phyloP scores from a whole-genome alignment of 1,140 invertebrate genomes.

The Sesamia nonagrioides region DNA sequence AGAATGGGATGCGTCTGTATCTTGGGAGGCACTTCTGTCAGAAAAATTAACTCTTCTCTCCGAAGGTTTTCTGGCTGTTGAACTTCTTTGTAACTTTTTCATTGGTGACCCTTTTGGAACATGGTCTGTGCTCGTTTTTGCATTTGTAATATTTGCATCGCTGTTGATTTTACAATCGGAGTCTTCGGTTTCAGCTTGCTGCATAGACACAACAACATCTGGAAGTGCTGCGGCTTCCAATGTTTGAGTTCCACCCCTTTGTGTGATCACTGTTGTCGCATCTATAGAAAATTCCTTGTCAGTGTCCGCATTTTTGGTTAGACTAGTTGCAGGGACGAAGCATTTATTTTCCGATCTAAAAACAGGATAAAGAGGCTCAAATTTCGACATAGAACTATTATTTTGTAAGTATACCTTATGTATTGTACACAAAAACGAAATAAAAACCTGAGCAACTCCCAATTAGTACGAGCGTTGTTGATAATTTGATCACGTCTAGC shows the following conservation, averaged over 20 bases:
- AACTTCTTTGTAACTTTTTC: slow-evolving; percentile 76
- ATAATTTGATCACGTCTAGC: slow-evolving; percentile 92
- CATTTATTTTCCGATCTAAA: slow-evolving; percentile 89
- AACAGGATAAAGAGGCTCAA: slow-evolving; percentile 21
- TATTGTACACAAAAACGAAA: neutral
- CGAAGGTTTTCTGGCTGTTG: slow-evolving; percentile 75
- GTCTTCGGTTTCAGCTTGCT: slow-evolving; percentile 67
- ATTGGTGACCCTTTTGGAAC: slow-evolving; percentile 58
- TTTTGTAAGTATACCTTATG: neutral
- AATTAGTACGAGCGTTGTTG: slow-evolving; percentile 93
- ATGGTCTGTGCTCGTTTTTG: slow-evolving; percentile 59
- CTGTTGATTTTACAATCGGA: slow-evolving; percentile 70
- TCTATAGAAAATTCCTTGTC: slow-evolving; percentile 76
- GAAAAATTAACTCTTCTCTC: slow-evolving; percentile 85
- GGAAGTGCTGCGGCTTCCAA: slow-evolving; percentile 65
- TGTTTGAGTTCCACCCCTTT: slow-evolving; percentile 64
- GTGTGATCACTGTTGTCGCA: slow-evolving; percentile 58
- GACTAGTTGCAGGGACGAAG: slow-evolving; percentile 64
- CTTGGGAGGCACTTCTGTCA: slow-evolving; percentile 87
- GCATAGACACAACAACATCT: slow-evolving; percentile 67
- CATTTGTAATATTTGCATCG: slow-evolving; percentile 62
- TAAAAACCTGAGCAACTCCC: slow-evolving; percentile 91
- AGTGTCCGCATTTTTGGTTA: slow-evolving; percentile 67
- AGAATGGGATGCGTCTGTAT: slow-evolving; percentile 87
- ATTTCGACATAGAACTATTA: no score